Conservation (phyloP, 2,797 vertebrate species). For the Crossoptilon crossoptilon region DNA sequence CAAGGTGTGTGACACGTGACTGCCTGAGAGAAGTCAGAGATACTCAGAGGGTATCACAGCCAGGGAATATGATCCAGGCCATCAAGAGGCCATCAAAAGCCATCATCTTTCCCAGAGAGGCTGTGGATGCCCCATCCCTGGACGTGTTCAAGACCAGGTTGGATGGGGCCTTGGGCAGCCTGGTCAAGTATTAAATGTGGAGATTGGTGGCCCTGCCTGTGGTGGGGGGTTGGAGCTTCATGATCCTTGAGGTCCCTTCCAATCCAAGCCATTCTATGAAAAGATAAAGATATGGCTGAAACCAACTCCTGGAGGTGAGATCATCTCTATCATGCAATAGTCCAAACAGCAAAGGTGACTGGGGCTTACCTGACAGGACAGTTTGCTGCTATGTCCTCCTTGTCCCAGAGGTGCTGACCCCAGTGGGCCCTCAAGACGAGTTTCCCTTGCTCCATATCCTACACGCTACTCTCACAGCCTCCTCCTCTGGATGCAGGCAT, state of each 20-base stretch:
- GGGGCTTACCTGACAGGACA: conserved; percentile 46
- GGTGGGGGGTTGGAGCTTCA: no score
- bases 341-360: not conserved
- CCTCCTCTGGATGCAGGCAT: not conserved
- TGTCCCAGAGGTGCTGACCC: not conserved
- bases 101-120: no score
- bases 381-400: not conserved
- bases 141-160: no score
- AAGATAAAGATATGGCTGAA: not conserved
- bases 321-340: not conserved
- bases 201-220: no score
- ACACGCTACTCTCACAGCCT: not conserved
- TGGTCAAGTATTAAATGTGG: no score
- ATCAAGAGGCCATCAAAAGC: not conserved
- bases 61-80: not conserved
- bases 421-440: fast-evolving
- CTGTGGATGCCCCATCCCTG: no score
- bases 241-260: no score
- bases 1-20: not conserved
- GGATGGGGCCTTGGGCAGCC: no score
- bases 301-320: not conserved
- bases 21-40: not conserved
- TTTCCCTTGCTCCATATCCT: not conserved
- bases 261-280: no score
- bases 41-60: not conserved